Evolutionary conservation across 2,797 vertebrate species (phyloP).

Genomic region (Philypnodon macrostomus): DNA sequence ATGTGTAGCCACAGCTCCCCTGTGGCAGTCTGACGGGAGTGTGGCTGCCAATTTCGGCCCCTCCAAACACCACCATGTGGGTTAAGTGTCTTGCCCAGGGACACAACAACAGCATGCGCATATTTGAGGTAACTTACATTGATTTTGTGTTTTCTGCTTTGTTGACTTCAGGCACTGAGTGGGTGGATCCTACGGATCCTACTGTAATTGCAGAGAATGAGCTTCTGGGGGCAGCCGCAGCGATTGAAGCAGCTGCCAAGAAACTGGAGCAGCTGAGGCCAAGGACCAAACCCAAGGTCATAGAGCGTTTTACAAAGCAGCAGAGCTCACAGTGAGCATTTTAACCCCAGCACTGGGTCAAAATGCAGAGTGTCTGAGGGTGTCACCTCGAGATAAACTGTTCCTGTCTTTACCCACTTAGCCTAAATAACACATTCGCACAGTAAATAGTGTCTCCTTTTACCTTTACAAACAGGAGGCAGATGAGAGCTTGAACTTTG

Average conservation of each 20-base stretch:
- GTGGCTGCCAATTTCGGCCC: too few relatives aligned
- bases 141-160: background rate
- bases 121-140: too few relatives aligned
- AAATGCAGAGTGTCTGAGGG: conserved; percentile 2
- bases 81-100: too few relatives aligned
- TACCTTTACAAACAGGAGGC: conserved; percentile 82
- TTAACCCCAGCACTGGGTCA: conserved; percentile 30
- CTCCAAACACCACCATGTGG: too few relatives aligned
- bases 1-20: too few relatives aligned
- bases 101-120: background rate
- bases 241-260: conserved; percentile 98
- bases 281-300: conserved; percentile 95
- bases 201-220: conserved; percentile 97
- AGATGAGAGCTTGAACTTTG: conserved; percentile 94
- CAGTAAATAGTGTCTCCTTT: conserved; percentile 15
- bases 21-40: too few relatives aligned
- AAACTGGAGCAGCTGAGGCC: conserved; percentile 98
- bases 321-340: conserved; percentile 26
- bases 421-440: background rate
- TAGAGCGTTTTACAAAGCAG: conserved; percentile 44
- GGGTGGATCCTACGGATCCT: conserved; percentile 97
- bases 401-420: conserved; percentile 11
- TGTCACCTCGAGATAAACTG: conserved; percentile 10
- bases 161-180: conserved; percentile 87
- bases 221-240: conserved; percentile 92